A percentile compares a stretch with the other conserved stretches of the same genome.
Conservation (phyloP, 2,113 vertebrate species). For the Marcusenius ussheri region DNA sequence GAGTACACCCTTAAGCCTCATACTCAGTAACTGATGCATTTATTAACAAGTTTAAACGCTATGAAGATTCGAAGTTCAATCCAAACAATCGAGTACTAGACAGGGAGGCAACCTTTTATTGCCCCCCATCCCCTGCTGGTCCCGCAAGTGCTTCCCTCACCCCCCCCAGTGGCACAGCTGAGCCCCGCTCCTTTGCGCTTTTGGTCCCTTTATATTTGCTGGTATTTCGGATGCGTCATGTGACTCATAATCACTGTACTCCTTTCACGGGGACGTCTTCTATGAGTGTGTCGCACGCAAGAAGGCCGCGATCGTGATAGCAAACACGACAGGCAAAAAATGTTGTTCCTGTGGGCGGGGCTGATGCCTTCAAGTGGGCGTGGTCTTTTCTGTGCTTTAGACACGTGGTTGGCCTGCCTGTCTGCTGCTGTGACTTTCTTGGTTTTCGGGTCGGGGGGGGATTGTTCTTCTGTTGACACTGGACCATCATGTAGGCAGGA, state of each 20-base stretch:
- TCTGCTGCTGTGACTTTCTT: not conserved
- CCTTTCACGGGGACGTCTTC: slow-evolving; percentile 14
- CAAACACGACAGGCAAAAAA: not conserved
- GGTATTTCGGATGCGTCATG: slow-evolving; percentile 34
- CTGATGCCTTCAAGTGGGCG: not conserved
- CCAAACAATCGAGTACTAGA: not conserved
- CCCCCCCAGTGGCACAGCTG: slow-evolving; percentile 26
- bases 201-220: slow-evolving; percentile 31
- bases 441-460: not conserved
- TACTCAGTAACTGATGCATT: not conserved
- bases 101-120: not conserved
- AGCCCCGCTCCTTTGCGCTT: slow-evolving; percentile 15
- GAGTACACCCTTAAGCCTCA: not conserved
- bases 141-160: not conserved
- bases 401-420: not conserved
- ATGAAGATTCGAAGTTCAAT: not conserved
- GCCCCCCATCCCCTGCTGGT: not conserved
- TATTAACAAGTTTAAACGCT: not conserved
- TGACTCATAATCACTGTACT: slow-evolving; percentile 29
- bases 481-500: not conserved
- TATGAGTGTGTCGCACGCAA: not conserved
- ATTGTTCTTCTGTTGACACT: not conserved
- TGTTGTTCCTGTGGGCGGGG: not conserved
- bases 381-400: not conserved
- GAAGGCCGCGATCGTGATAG: not conserved